Base-by-base conservation (phyloP, 2,888 invertebrate species). In the Hypena proboscidalis region DNA sequence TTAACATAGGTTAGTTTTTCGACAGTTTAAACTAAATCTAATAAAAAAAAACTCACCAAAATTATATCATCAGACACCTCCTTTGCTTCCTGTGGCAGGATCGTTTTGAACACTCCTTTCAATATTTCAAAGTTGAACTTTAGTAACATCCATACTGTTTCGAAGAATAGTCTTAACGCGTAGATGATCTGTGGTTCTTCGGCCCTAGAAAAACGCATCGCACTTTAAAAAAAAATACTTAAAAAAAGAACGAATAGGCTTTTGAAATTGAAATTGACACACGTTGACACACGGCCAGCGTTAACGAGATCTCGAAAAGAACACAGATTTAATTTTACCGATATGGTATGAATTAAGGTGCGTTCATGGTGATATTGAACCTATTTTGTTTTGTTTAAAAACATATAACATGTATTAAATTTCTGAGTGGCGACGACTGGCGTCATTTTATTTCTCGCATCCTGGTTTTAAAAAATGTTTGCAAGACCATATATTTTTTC, bases 21-120 rank as follows among this genome's bases (percentile, higher is more conserved):
- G n/a, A n/a, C n/a, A n/a, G n/a, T n/a, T n/a, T n/a, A n/a, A n/a
- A n/a, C n/a, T n/a, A n/a, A 15, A 31, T 4, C 8, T 7, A 8
- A 11, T 15, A 15, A 20, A 43, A 17, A 35, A 4, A 4, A 8
- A 51, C 93, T 91, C 83, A 96, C 96, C 92, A 97, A 80, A 22
- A 96, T 93, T 46, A 95, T 92, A 75, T 97, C 96, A 0, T 94
- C 94, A 39, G 90, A 91, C 0, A 97, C 93, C 54, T 93, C 93
- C 74, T 95, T 96, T 27, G 92, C 91, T 10, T 92, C 90, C 1
- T 73, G 83, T 0, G 94, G 93, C 0, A 94, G 56, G 45, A 94
- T 73, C 21, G 91, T 72, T 41, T 85, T 80, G 58, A 92, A 90
- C 21, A 93, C 56, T 0, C 92, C 79, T 61, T 93, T 93, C 6